Base-by-base conservation (phyloP, 2,797 vertebrate species). In the Poecilia velifera region DNA sequence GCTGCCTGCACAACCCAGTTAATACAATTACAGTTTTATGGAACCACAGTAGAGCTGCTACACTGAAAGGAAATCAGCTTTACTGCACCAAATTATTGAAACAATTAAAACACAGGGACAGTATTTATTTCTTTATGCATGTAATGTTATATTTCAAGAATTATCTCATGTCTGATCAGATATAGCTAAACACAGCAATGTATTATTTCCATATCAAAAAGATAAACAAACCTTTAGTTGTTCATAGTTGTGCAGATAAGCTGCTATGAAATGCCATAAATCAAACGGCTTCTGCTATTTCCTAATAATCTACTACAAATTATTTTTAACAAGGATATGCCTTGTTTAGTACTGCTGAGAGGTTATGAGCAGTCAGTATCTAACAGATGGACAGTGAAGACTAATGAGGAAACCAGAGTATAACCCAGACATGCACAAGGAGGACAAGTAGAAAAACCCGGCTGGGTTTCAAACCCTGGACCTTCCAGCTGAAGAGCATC, bases 21-120 rank as follows among this genome's bases (percentile, higher is more conserved):
- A 79, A 76, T 79, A 92, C 92, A 95, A 91, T 93, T 88, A 31
- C 31, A 76, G 82, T 87, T 89, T 92, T 93, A 87, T 85, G 77
- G 88, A 77, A 76, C 8, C 36, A 78, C 82, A 78, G 76, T 75
- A 81, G 78, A 79, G 76, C 72, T 77, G 79, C 82, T 90, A 83
- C 64, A 84, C 85, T 88, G 79, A 88, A 90, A 83, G 39, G 41
- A 82, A 71, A 41, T 41, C 10, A 12, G 49, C 80, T 73, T 25
- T 78, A 87, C 43, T 79, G 84, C 76, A 87, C 87, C 89, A 92
- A 87, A 87, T 88, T 43, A 88, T 90, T 75, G 78, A 89, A 92
- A 91, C 91, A 90, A 90, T 90, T 89, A 86, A 91, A 78, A 81
- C 76, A 68, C 73, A 76, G 87, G 71, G 76, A 74, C 12, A 77